Conservation (phyloP, 2,888 invertebrate genomes). For the Dysmachus trigonus region DNA sequence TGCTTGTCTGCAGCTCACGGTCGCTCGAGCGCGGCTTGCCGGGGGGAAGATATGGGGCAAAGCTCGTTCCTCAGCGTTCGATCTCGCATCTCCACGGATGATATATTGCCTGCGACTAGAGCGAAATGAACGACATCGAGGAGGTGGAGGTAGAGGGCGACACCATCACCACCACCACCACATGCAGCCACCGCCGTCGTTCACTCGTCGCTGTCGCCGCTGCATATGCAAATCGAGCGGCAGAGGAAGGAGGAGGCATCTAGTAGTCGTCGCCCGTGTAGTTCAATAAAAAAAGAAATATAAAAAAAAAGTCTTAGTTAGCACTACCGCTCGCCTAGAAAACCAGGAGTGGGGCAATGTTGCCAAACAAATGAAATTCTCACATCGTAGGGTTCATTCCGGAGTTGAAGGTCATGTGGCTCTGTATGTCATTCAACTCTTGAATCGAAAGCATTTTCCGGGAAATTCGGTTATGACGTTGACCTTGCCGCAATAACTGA, state of each 20-base stretch:
- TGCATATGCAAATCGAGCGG: conserved; percentile 3
- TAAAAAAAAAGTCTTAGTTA: conserved; percentile 28
- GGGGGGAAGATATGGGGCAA: conserved; percentile 26
- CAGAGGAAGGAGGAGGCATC: background rate
- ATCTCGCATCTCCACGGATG: conserved; percentile 16
- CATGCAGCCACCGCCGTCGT: background rate
- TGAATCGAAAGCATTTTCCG: conserved; percentile 38
- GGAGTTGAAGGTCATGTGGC: conserved; percentile 38
- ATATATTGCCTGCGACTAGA: background rate
- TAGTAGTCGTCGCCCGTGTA: background rate
- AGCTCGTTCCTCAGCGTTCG: conserved; percentile 5
- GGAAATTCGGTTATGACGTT: conserved; percentile 30
- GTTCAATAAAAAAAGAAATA: background rate
- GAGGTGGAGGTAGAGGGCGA: background rate
- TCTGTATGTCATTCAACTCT: conserved; percentile 40
- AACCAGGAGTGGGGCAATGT: conserved; percentile 43
- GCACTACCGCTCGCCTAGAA: conserved; percentile 22
- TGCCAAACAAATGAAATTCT: conserved; percentile 43
- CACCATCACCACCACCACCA: background rate
- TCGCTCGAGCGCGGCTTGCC: background rate
- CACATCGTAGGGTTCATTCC: conserved; percentile 36
- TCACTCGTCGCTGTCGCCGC: background rate
- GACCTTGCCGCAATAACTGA: background rate
- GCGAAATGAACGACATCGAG: background rate
- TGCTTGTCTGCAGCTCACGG: background rate